Conservation (phyloP, 1,140 invertebrate species). For the Scaptodrosophila lebanonensis region DNA sequence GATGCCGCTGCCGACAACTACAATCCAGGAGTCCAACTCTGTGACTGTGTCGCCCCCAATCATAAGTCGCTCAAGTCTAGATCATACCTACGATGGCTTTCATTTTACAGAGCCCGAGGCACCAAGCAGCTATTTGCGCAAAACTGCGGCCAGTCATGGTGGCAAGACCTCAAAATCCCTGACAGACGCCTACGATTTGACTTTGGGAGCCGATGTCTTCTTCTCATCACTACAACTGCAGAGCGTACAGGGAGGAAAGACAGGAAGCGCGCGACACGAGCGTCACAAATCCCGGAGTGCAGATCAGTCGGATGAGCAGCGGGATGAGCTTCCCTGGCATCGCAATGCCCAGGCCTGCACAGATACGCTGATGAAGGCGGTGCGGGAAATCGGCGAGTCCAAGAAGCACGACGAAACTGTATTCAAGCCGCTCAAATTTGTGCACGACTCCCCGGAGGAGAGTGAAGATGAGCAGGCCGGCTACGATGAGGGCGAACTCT, state of each 20-base stretch:
- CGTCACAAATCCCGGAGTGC: no score
- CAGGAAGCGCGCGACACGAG: slow-evolving; percentile 39
- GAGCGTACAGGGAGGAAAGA: slow-evolving; percentile 82
- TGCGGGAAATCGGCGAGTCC: slow-evolving; percentile 79
- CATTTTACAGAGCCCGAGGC: slow-evolving; percentile 77
- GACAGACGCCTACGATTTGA: slow-evolving; percentile 61
- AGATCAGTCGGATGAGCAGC: no score
- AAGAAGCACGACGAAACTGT: slow-evolving; percentile 75
- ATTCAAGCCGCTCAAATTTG: slow-evolving; percentile 76
- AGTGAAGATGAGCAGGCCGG: slow-evolving; percentile 78
- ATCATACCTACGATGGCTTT: slow-evolving; percentile 60
- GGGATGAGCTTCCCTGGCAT: slow-evolving; percentile 36
- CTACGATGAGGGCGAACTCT: slow-evolving; percentile 46
- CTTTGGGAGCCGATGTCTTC: slow-evolving; percentile 87
- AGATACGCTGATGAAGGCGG: slow-evolving; percentile 81
- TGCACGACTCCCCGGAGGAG: slow-evolving; percentile 65
- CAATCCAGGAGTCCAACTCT: slow-evolving; percentile 1
- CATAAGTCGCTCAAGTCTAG: slow-evolving; percentile 38
- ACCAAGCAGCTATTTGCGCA: slow-evolving; percentile 53
- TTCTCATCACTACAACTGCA: slow-evolving; percentile 90
- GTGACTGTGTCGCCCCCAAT: slow-evolving; percentile 35
- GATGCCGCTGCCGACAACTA: background rate
- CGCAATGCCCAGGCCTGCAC: slow-evolving; percentile 4
- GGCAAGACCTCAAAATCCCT: slow-evolving; percentile 62
- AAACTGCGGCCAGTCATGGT: slow-evolving; percentile 49